Conservation (phyloP, 2,888 invertebrate genomes). For the Micropterix aruncella region DNA sequence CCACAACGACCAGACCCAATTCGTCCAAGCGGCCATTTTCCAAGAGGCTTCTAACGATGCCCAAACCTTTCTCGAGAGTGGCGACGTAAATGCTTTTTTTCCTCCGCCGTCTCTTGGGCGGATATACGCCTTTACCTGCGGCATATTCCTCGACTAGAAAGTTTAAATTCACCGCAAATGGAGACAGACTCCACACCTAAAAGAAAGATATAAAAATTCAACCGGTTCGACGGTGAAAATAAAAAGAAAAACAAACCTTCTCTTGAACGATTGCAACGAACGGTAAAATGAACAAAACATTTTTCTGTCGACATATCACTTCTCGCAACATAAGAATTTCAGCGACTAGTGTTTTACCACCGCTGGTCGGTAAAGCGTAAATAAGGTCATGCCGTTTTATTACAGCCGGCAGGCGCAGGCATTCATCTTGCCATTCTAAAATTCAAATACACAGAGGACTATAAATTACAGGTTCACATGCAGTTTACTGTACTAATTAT, state of each 20-base stretch:
- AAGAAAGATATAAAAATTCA: conserved; percentile 1
- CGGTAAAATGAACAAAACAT: conserved; percentile 82
- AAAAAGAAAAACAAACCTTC: conserved; percentile 46
- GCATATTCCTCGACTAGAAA: conserved; percentile 95
- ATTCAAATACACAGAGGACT: conserved; percentile 10
- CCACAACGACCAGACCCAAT: conserved; percentile 59
- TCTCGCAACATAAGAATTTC: conserved; percentile 87
- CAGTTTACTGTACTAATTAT: conserved; percentile 8
- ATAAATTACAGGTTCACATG: conserved; percentile 3
- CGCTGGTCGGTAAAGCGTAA: conserved; percentile 90
- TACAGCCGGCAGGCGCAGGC: conserved; percentile 65
- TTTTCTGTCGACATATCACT: conserved; percentile 62
- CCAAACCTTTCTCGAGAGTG: conserved; percentile 89
- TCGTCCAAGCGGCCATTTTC: conserved; percentile 60
- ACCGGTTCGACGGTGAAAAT: not conserved
- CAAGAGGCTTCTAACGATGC: conserved; percentile 72
- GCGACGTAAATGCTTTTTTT: conserved; percentile 77
- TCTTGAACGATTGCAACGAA: conserved; percentile 96
- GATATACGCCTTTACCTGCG: conserved; percentile 80
- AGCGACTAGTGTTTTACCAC: conserved; percentile 94
- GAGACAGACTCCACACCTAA: conserved; percentile 68
- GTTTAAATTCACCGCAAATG: conserved; percentile 74
- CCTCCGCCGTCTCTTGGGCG: conserved; percentile 57
- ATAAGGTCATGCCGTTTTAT: conserved; percentile 65
- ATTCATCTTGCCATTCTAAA: conserved; percentile 91